Base-by-base conservation (phyloP, 1,140 invertebrate genomes). In the Lordiphosa stackelbergi region DNA sequence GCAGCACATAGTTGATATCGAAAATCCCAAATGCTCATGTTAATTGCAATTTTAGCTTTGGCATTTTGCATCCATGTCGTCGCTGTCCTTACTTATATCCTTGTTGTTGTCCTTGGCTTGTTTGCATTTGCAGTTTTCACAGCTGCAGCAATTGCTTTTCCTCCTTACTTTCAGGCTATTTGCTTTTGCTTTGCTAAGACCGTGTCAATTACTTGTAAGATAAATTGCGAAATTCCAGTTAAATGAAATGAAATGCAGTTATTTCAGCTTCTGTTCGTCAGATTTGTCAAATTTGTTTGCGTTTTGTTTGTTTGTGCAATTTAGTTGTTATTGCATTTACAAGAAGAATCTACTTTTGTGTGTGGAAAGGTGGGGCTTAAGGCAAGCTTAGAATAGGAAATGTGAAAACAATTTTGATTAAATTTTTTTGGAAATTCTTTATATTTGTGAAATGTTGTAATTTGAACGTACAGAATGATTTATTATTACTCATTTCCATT, bases 41-140 rank as follows among this genome's bases (percentile, higher is more conserved):
- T 68, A 68, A 79, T 79, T 73, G 61, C 59, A 58, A 65, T 83
- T 81, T 57, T 31, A 53, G 63, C 48, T 47, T 10, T 45, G 13
- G 19, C 38, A 11, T 5, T 10, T 8, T 22, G 13, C 28, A 31
- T 28, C 48, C 36, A 10, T 51, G 36, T 40, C 22, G n/a, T 48
- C 13, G n/a, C 41, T 46, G 31, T 16, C 10, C 11, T 49, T 28
- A 9, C 19, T 42, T 13, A 51, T n/a, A 36, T 51, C 35, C 52
- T 66, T 49, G 57, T 48, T 37, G 28, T 57, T 48, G 37, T 28
- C 10, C 13, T 47, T 34, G 19, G 13, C 13, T 31, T 42, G 53
- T 56, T 68, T 64, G 55, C 51, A 45, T 57, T 53, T 53, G 36
- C 31, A 7, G 10, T 38, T 52, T 38, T 72, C 38, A 8, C 13